Evolutionary conservation across 2,888 invertebrate species (phyloP), one percentile per base, ranked within the genome.

Genomic region (Monopis laevigella): DNA sequence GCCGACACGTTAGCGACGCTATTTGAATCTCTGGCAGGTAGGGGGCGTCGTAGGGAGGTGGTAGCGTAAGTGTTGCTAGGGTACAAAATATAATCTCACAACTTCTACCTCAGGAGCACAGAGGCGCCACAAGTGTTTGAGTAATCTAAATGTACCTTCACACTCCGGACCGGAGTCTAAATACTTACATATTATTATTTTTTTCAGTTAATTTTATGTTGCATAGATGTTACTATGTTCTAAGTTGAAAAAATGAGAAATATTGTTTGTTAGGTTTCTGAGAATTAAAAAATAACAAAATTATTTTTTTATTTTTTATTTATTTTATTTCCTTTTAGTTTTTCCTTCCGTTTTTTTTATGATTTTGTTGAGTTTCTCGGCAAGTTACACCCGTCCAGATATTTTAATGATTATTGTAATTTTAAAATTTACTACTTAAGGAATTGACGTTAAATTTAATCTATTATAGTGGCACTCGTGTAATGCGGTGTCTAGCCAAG

Each of bases 141-240:
- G 69, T 77, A 77, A 74, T 74, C 71, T 72, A 67, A 70, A 61
- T 71, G 78, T 81, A 81, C 81, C 80, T 80, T 64, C 62, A 67
- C 65, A 81, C 78, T 78, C 80, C 53, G 36, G 32, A 40, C 58
- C 56, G 80, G 82, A 82, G 82, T 80, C 78, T 82, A 81, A 81
- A 77, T 59, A 55, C 59, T 62, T 64, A 68, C 64, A 60, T 63
- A 63, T 67, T 70, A 58, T 71, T 71, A 68, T 74, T 72, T 69
- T 72, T 44, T 73, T 71, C 70, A 75, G 77, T 78, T 74, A 60
- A 71, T 72, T 80, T 81, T 82, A 80, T 82, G 78, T 82, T 82
- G 74, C 80, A 77, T 82, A 82, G 77, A 82, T 82, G 82, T 82
- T 82, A 81, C 80, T 81, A 81, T 80, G 81, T 81, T 81, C 77